A percentile compares a stretch with the other conserved stretches of the same genome.
Evolutionary conservation across 2,113 vertebrate species (phyloP).

Genomic region (Lethenteron reissneri): DNA sequence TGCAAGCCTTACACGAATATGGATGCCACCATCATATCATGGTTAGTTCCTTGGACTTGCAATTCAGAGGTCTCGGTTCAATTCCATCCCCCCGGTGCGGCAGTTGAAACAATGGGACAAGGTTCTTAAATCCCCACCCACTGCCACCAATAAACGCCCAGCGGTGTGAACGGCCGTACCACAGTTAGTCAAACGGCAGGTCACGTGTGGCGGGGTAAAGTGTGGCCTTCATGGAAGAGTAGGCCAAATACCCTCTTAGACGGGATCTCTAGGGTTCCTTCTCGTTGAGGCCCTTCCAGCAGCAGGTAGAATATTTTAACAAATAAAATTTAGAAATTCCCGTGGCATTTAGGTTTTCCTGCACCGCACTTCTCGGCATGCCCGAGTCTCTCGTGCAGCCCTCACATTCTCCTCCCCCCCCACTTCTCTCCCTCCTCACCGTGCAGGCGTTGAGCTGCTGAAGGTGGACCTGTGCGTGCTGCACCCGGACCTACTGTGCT

Average conservation of each 20-base stretch:
- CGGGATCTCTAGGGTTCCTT: not conserved
- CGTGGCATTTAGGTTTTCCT: not conserved
- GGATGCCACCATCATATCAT: too few species aligned
- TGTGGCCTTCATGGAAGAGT: not conserved
- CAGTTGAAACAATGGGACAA: not conserved
- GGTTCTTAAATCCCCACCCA: not conserved
- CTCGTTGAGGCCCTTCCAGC: not conserved
- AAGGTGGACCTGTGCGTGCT: slow-evolving; percentile 1
- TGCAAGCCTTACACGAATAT: too few species aligned
- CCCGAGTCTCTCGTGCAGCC: not conserved
- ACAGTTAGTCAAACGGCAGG: not conserved
- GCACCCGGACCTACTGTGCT: not conserved
- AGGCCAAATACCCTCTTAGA: not conserved
- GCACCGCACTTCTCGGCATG: not conserved
- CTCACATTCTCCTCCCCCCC: not conserved
- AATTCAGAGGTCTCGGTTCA: too few species aligned
- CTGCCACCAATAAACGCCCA: not conserved
- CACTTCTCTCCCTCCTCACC: not conserved
- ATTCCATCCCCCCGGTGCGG: not conserved
- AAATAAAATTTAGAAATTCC: not conserved
- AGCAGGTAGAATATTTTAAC: not conserved
- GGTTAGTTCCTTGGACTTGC: too few species aligned
- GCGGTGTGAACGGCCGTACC: not conserved
- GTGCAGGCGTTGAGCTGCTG: not conserved
- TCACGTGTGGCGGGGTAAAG: not conserved